Evolutionary conservation across 1,140 invertebrate genomes (phyloP).

Genomic region (Drosophila bocki): DNA sequence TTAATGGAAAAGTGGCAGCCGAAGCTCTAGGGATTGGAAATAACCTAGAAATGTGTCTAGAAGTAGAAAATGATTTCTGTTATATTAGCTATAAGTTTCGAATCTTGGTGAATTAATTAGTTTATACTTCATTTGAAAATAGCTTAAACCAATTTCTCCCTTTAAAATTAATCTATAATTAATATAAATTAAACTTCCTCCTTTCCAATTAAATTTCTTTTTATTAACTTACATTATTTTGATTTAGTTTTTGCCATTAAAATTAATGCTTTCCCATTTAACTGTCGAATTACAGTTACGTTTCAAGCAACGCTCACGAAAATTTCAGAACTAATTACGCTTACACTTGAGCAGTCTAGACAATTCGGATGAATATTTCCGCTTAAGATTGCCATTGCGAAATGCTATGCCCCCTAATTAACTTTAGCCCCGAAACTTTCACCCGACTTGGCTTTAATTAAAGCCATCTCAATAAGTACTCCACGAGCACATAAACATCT

Average conservation of each 20-base stretch:
- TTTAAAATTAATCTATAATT: neutral
- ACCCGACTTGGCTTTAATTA: conserved; percentile 59
- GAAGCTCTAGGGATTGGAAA: neutral
- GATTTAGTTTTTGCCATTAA: conserved; percentile 3
- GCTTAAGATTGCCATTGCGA: conserved; percentile 41
- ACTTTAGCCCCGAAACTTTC: conserved; percentile 51
- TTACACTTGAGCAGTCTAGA: conserved; percentile 49
- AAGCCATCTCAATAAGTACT: conserved; percentile 63
- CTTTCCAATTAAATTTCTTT: neutral
- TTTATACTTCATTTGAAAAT: too few relatives aligned
- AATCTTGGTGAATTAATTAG: too few relatives aligned
- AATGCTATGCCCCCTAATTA: conserved; percentile 49
- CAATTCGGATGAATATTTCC: conserved; percentile 51
- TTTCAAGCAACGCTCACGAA: neutral
- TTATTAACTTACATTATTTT: conserved; percentile 8
- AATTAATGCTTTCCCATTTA: neutral
- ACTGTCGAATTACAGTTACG: conserved; percentile 7
- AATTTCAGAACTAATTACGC: conserved; percentile 39
- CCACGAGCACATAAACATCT: conserved; percentile 42
- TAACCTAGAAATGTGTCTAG: neutral
- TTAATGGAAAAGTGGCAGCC: conserved; percentile 3
- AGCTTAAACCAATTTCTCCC: too few relatives aligned
- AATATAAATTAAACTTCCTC: neutral
- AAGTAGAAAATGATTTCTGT: neutral
- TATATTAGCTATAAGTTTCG: neutral